Evolutionary conservation across 2,888 invertebrate species (phyloP), one percentile per base, ranked within the genome.

Genomic region (Lasioglossum oenotherae): DNA sequence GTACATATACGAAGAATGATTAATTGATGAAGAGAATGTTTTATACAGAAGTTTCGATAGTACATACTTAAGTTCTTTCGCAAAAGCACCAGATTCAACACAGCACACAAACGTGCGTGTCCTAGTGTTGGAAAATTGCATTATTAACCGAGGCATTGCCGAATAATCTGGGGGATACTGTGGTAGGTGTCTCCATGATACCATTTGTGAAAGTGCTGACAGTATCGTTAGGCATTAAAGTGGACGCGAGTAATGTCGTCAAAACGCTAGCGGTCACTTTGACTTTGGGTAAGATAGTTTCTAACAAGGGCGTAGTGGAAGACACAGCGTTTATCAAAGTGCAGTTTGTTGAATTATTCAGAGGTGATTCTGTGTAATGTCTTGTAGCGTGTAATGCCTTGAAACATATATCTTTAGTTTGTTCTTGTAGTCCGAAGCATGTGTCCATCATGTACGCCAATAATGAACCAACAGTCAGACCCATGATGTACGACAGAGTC

Each of bases 401-500:
- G 1, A 84, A 87, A 85, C 95, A 94, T 90, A 95, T 92, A 38
- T 94, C 91, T 92, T 95, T 93, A 88, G 93, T 86, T 92, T 95
- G 92, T 72, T 94, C 85, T 73, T 94, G 89, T 86, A 94, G 83
- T 72, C 95, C 93, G 92, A 95, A 86, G 89, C 93, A 91, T 6
- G 92, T 94, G 91, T 98, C 96, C 86, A 99, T 96, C 35, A 98
- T 96, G 93, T 98, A 99, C 0, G 98, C 98, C 78, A 98, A 97
- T 31, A 98, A 95, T 0, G 98, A 98, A 1, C 99, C 99, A 0
- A 97, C 96, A 0, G 98, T 97, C 76, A 99, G 96, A 0, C 98
- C 99, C 64, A 98, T 97, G 95, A 98, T 98, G 95, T 99, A 99
- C 0, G 98, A 98, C 3, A 99, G 95, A 0, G 98, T 99, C 98